Percentiles rank a stretch among this genome's conserved stretches.
phyloP scores from a whole-genome alignment of 2,888 invertebrate genomes.

The Diarsia rubi region DNA sequence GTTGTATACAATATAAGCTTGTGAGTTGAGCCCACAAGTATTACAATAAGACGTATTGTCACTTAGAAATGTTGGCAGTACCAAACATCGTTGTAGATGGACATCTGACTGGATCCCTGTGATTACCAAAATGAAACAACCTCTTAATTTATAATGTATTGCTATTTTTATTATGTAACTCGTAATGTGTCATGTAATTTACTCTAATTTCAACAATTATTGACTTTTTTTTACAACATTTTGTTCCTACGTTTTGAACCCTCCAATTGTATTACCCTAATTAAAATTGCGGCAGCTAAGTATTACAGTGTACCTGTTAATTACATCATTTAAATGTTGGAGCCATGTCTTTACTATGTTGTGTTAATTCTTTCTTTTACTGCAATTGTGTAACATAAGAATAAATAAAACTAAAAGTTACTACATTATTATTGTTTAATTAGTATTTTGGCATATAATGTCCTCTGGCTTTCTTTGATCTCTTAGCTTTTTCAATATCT shows the following conservation, averaged over 20 bases:
- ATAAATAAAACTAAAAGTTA: slow-evolving; percentile 40
- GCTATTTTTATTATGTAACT: slow-evolving; percentile 8
- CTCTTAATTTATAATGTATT: background rate
- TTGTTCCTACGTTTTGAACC: background rate
- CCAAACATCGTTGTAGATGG: background rate
- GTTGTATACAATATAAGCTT: background rate
- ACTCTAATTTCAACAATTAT: background rate
- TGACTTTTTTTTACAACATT: background rate
- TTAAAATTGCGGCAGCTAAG: background rate
- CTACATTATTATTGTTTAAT: slow-evolving; percentile 53
- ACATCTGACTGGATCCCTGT: background rate
- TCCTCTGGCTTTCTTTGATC: slow-evolving; percentile 91
- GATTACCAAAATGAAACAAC: background rate
- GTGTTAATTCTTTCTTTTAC: slow-evolving; percentile 1
- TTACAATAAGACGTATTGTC: background rate
- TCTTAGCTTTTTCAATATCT: slow-evolving; percentile 93
- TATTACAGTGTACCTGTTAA: background rate
- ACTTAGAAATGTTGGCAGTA: background rate
- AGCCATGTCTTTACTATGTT: slow-evolving; percentile 3
- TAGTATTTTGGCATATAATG: slow-evolving; percentile 91
- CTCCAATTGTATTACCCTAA: slow-evolving; percentile 1
- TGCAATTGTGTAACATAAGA: slow-evolving; percentile 17
- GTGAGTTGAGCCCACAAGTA: background rate
- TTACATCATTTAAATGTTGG: background rate
- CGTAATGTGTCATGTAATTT: slow-evolving; percentile 4